Base-by-base conservation (phyloP, 2,113 vertebrate genomes). In the Semnornis frantzii region DNA sequence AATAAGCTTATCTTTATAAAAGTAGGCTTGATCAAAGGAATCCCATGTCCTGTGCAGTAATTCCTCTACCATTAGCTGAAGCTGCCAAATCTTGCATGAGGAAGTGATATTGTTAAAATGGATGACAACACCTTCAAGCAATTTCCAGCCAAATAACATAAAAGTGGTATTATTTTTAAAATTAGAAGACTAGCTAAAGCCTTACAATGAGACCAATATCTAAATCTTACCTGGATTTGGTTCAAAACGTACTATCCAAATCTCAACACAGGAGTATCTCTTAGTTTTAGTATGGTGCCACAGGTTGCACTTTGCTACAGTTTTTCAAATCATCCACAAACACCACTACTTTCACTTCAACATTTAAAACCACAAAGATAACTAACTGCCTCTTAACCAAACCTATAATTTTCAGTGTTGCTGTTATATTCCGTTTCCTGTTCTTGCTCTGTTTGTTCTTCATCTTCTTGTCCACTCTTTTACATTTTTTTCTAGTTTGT, bases 101-200 rank as follows among this genome's bases (percentile, higher is more conserved):
- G 63, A 96, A 96, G 74, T 75, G 30, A 94, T 94, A 71, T 42
- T 92, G 69, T 85, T 95, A 72, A 96, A 95, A 94, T 46, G 85
- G 28, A 62, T 68, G 59, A 81, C 59, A 92, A 89, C 84, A 94
- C 44, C 83, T 76, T 96, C 37, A 91, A 96, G 85, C 81, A 94
- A 92, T 57, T 94, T 87, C 77, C 94, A 92, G 71, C 90, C 76
- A 91, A 96, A 92, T 59, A 48, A 97, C 71, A 95, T 76, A 60
- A 20, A 57, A 96, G 42, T 18, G 89, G 68, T 82, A 89, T 60
- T 86, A 52, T 59, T 85, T 81, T 89, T 74, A 65, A 90, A 82
- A 93, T 85, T 66, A 94, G 94, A 96, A 44, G 21, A 89, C 39
- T 85, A 87, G 48, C 87, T 93, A 93, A 89, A 94, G 86, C 48